phyloP scores from a whole-genome alignment of 1,140 invertebrate genomes.

The Ceratoteleas bidentatus region DNA sequence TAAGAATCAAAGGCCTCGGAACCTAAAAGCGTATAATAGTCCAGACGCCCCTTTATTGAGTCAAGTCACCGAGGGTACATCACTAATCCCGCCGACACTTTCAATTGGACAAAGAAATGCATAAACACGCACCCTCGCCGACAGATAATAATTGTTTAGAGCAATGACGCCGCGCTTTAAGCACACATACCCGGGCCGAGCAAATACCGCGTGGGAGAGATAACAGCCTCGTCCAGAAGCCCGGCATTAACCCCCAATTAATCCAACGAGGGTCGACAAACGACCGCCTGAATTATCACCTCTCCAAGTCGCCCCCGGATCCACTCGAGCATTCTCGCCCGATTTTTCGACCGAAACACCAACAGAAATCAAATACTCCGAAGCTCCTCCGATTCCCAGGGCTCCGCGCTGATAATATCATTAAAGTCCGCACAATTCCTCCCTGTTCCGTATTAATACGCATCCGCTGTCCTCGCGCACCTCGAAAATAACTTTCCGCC shows the following conservation, averaged over 20 bases:
- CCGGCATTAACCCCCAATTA: conserved; percentile 78
- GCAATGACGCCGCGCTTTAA: conserved; percentile 70
- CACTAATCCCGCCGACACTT: conserved; percentile 14
- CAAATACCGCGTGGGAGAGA: conserved; percentile 79
- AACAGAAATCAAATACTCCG: too few relatives aligned
- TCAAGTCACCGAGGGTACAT: neutral
- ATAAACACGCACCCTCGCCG: conserved; percentile 65
- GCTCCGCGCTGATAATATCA: conserved; percentile 48
- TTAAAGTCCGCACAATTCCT: conserved; percentile 43
- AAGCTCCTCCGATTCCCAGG: too few relatives aligned
- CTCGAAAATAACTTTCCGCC: conserved; percentile 40
- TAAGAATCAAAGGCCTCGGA: too few relatives aligned
- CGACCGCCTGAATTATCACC: conserved; percentile 56
- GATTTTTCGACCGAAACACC: too few relatives aligned
- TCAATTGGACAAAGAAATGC: conserved; percentile 49
- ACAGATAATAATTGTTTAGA: conserved; percentile 75
- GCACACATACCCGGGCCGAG: conserved; percentile 71
- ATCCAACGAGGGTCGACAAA: conserved; percentile 71
- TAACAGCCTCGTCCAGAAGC: conserved; percentile 72
- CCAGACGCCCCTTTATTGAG: too few relatives aligned
- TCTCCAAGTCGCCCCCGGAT: neutral
- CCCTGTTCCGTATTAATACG: conserved; percentile 56
- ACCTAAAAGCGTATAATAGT: too few relatives aligned
- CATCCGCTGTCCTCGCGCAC: conserved; percentile 54
- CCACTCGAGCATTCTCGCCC: conserved; percentile 13